phyloP scores from a whole-genome alignment of 2,113 vertebrate species.

The Calidris pugnax region DNA sequence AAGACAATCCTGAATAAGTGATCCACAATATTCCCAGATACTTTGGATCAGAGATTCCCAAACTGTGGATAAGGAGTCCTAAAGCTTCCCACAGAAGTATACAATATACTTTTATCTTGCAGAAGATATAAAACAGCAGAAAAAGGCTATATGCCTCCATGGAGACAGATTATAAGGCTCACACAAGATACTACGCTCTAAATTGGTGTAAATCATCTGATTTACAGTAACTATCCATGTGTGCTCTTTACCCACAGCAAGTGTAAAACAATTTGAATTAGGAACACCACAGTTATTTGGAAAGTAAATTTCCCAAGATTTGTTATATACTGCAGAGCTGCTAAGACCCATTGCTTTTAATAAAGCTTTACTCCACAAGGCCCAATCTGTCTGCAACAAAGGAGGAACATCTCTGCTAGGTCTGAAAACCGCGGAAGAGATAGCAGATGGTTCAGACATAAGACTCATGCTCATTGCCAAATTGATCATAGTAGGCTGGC shows the following conservation, averaged over 20 bases:
- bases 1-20: not conserved
- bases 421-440: not conserved
- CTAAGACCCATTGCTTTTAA: conserved; percentile 58
- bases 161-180: conserved; percentile 41
- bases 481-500: not conserved
- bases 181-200: conserved; percentile 11
- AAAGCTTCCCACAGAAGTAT: not conserved
- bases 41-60: not conserved
- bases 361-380: conserved; percentile 31
- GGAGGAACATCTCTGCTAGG: not conserved
- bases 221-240: conserved; percentile 42
- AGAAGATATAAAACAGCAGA: not conserved
- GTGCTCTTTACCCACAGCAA: conserved; percentile 38
- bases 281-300: conserved; percentile 36
- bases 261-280: conserved; percentile 60
- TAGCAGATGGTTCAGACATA: not conserved
- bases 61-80: not conserved
- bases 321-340: not conserved
- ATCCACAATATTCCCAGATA: not conserved
- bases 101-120: not conserved
- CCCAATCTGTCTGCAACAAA: not conserved
- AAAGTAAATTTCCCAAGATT: conserved; percentile 53
- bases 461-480: not conserved
- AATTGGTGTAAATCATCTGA: conserved; percentile 57
- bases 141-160: conserved; percentile 20